Base-by-base conservation (phyloP, 2,113 vertebrate genomes). In the Sinocyclocheilus grahami region DNA sequence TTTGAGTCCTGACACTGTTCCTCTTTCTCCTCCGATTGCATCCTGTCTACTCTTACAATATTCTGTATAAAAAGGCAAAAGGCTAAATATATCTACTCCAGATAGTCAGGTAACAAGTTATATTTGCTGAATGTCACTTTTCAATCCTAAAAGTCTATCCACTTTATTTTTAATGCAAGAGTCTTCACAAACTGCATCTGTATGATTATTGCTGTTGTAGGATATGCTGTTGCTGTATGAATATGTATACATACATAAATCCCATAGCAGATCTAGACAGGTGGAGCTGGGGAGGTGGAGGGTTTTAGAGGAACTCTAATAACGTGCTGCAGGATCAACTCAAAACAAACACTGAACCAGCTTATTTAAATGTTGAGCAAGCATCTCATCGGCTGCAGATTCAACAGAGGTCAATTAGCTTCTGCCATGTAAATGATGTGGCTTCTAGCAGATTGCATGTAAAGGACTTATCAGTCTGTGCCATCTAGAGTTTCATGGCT, bases 221-320 rank as follows among this genome's bases (percentile, higher is more conserved):
- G 46, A 48, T 48, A 48, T 48, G 46, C 46, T 51, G 1, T 3
- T 51, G 48, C 51, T 12, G 2, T 13, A 67, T 67, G 13, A 30
- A 33, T 67, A 33, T 14, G 27, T 6, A 30, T 3, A 33, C 27
- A 30, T 8, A 33, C 27, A 67, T 2, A 37, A 37, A 37, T 71
- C 33, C 1, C 3, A 4, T 71, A 71, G 16, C 30, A 37, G 16
- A 71, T 20, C 30, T 37, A 9, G 16, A 18, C 67, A 71, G 67
- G 67, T 71, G 67, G 67, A 71, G 67, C 30, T 37, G 30, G 30
- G 67, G 67, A 71, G 67, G 67, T 37, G 67, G 67, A 71, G 30
- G 67, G 7, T 37, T 71, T 71, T 16, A 37, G 30, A 71, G 67
- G 16, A 71, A 37, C 7, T 33, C 16, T 33, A 8, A 69, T 14